phyloP scores from a whole-genome alignment of 1,140 invertebrate genomes.

The Pectinophora gossypiella region DNA sequence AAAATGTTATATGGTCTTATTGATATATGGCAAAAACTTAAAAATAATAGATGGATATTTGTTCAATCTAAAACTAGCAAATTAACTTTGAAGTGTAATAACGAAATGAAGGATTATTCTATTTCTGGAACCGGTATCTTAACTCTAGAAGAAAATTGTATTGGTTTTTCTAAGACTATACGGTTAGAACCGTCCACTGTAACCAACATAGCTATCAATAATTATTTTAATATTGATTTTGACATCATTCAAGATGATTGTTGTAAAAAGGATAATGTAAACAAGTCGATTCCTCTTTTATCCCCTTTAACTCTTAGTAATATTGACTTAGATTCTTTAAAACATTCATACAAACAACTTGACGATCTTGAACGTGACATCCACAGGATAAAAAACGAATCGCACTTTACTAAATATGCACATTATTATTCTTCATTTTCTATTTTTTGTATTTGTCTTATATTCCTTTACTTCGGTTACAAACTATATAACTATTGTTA shows the following conservation, averaged over 20 bases:
- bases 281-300: constrained; percentile 10
- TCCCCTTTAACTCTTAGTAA: constrained; percentile 20
- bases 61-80: constrained; percentile 21
- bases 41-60: constrained; percentile 24
- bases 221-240: constrained; percentile 6
- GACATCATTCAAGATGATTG: constrained; percentile 21
- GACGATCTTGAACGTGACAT: constrained; percentile 13
- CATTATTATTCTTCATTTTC: constrained; percentile 13
- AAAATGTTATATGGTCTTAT: constrained; percentile 22
- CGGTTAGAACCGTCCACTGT: constrained; percentile 10
- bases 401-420: constrained; percentile 16
- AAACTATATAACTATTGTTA: not conserved
- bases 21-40: constrained; percentile 26
- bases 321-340: constrained; percentile 15
- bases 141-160: constrained; percentile 11
- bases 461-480: not conserved
- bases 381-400: constrained; percentile 9
- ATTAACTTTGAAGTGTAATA: constrained; percentile 19
- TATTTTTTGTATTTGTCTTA: not conserved
- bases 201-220: not conserved
- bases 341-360: constrained; percentile 10
- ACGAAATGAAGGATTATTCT: constrained; percentile 16
- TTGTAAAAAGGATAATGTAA: constrained; percentile 17
- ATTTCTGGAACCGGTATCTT: constrained; percentile 20
- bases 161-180: constrained; percentile 18